phyloP scores from a whole-genome alignment of 2,888 invertebrate species.

The Leucania comma region DNA sequence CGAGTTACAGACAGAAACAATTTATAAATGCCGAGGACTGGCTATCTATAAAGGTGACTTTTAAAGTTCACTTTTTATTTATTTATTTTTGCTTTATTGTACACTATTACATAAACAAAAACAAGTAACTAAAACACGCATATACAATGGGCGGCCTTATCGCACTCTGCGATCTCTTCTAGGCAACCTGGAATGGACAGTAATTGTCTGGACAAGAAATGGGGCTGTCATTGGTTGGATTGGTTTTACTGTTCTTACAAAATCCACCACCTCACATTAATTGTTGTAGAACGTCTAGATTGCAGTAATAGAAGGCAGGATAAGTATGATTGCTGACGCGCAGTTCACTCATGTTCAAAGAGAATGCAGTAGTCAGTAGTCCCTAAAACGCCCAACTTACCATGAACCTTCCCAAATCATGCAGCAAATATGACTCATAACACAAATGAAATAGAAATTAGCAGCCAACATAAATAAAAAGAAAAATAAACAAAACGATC shows the following conservation, averaged over 20 bases:
- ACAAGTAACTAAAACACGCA: no score
- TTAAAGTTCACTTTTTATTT: neutral
- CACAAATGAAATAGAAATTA: constrained; percentile 60
- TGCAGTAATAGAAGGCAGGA: neutral
- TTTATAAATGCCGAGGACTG: constrained; percentile 44
- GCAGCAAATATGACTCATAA: constrained; percentile 22
- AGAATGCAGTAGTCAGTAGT: neutral
- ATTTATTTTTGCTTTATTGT: neutral
- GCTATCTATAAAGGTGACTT: constrained; percentile 3
- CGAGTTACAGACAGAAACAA: constrained; percentile 70
- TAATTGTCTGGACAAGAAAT: no score
- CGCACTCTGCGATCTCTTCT: no score
- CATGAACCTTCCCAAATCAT: neutral
- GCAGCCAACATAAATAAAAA: constrained; percentile 71
- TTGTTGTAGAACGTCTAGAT: neutral
- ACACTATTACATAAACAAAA: no score
- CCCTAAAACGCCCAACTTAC: neutral
- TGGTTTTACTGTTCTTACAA: no score
- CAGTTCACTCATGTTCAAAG: neutral
- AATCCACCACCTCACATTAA: neutral
- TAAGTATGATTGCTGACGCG: neutral
- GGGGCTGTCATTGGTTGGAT: no score
- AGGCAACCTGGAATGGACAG: no score
- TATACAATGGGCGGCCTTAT: no score
- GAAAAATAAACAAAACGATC: constrained; percentile 73